Conservation (phyloP, 2,113 vertebrate genomes). For the Thalassoma bifasciatum region DNA sequence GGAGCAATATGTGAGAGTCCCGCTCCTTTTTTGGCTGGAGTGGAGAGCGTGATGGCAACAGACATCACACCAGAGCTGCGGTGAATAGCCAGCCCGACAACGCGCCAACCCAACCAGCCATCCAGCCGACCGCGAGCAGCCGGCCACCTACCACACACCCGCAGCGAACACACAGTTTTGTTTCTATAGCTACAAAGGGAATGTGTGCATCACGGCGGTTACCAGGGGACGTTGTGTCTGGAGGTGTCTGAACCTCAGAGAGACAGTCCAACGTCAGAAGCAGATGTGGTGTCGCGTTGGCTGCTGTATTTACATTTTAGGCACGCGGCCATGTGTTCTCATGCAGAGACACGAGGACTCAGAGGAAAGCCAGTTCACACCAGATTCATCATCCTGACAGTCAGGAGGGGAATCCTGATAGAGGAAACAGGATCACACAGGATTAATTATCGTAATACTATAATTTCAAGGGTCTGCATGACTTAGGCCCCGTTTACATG, state of each 20-base stretch:
- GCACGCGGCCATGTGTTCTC: constrained; percentile 16
- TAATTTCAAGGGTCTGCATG: neutral
- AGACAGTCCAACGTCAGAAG: constrained; percentile 58
- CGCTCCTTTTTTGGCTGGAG: constrained; percentile 50
- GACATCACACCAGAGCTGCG: constrained; percentile 66
- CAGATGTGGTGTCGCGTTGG: constrained; percentile 48
- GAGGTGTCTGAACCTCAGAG: constrained; percentile 55
- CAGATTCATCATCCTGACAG: constrained; percentile 7
- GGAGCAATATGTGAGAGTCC: constrained; percentile 17
- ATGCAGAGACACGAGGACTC: constrained; percentile 11
- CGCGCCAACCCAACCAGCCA: constrained; percentile 43
- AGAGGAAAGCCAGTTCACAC: neutral
- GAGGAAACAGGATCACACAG: neutral
- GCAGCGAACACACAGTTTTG: constrained; percentile 39
- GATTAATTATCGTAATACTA: neutral
- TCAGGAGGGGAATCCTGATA: constrained; percentile 1
- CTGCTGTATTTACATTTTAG: constrained; percentile 37
- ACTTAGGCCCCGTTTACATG: too few species aligned
- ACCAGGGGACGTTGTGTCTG: constrained; percentile 53
- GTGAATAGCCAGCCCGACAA: constrained; percentile 56
- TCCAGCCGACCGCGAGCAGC: constrained; percentile 50
- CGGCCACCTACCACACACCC: constrained; percentile 67
- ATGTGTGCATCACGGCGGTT: constrained; percentile 70
- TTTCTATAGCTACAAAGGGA: constrained; percentile 68
- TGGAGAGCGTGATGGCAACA: constrained; percentile 66